These are phyloP conservation scores for Litocranius walleri DNA, from an alignment of 2,113 vertebrate species.

Conservation along the genomic window DNA sequence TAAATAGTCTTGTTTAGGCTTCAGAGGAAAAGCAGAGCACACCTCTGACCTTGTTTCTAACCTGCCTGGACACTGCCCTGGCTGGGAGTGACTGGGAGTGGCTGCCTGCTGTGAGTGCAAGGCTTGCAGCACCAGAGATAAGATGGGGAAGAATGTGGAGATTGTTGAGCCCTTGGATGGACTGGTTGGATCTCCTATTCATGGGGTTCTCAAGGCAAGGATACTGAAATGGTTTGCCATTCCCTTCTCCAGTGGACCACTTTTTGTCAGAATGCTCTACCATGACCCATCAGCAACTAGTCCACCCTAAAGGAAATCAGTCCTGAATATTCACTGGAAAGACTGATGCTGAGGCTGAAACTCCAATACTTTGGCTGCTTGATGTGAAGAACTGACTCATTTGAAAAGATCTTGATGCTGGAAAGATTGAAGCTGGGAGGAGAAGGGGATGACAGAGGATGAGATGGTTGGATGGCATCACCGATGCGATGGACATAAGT, in stretches of 20 bases:
- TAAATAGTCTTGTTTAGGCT: not conserved
- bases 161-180: not conserved
- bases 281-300: not conserved
- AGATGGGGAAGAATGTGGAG: not conserved
- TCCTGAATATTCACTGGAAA: not conserved
- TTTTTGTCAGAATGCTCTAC: not conserved
- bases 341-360: not conserved
- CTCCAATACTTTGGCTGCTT: not conserved
- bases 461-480: not conserved
- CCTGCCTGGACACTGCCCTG: not conserved
- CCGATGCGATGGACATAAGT: not conserved
- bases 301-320: not conserved
- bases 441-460: not conserved
- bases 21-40: not conserved
- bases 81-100: not conserved
- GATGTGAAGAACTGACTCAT: not conserved
- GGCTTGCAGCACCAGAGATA: not conserved
- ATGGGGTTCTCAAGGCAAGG: not conserved
- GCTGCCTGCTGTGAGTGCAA: not conserved
- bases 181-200: not conserved
- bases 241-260: not conserved
- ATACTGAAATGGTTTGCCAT: not conserved
- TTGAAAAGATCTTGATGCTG: not conserved
- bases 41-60: not conserved
- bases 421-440: not conserved